Conservation (phyloP, 1,140 invertebrate species). For the Lepidurus apus region DNA sequence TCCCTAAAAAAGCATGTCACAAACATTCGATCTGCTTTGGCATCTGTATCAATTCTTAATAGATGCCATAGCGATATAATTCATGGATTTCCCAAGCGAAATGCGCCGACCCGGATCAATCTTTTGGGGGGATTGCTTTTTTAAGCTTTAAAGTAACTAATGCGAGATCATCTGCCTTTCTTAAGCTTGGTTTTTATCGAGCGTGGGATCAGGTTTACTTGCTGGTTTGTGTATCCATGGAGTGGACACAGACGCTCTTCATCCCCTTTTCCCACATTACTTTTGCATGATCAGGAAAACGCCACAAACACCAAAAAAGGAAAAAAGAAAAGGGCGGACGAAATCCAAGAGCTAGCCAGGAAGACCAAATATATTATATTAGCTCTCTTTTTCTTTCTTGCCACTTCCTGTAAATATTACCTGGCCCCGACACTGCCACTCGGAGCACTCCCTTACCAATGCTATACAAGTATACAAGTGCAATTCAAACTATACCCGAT, state of each 20-base stretch:
- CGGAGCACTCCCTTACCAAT: not conserved
- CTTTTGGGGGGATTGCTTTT: not conserved
- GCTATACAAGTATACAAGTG: not conserved
- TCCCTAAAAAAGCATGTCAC: not conserved
- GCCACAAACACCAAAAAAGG: not conserved
- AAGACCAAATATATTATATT: not conserved
- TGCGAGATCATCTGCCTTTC: not conserved
- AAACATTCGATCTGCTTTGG: not conserved
- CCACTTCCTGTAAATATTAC: conserved; percentile 8
- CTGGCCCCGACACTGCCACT: not conserved
- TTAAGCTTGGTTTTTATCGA: conserved; percentile 1
- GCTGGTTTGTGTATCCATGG: not conserved
- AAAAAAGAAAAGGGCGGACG: not conserved
- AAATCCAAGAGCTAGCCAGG: not conserved
- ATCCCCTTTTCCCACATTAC: not conserved
- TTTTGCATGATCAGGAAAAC: conserved; percentile 3
- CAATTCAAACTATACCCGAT: not conserved
- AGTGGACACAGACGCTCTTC: conserved; percentile 8
- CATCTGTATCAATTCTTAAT: not conserved
- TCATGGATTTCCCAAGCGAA: not conserved
- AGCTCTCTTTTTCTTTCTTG: not conserved
- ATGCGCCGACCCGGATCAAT: not conserved
- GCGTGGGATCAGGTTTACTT: conserved; percentile 10
- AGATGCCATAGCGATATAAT: not conserved
- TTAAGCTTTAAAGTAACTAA: not conserved